Base-by-base conservation (phyloP, 2,113 vertebrate species). In the Paramormyrops kingsleyae region DNA sequence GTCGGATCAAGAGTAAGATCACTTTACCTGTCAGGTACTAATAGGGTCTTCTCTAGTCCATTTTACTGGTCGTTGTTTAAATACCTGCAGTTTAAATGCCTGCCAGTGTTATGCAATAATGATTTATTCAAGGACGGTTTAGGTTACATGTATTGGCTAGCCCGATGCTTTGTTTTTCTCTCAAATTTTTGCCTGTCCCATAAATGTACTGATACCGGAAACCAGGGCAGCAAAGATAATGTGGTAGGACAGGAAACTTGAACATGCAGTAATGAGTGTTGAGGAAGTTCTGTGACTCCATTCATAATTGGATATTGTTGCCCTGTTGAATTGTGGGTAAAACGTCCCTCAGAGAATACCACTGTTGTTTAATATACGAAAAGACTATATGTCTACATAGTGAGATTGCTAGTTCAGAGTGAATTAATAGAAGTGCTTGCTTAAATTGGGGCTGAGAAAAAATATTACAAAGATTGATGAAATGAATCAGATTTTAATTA, bases 401-500 rank as follows among this genome's bases (percentile, higher is more conserved):
- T 56, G 35, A 56, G 39, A 44, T 62, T 42, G 44, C 35, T 50
- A 49, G 59, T 88, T 88, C 49, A 74, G 62, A 66, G 21, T 44
- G 49, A 88, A 47, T 70, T 27, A 59, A n/a, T 44, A 12, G 42
- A 59, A 53, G n/a, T 83, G 24, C 42, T 19, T 19, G 35, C 17
- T 83, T 88, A 88, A 88, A 83, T 35, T 59, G 46, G 50, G 39
- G 49, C n/a, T 70, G 44, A 56, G 31, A 56, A 89, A 88, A 56
- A 87, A 90, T 53, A 77, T 86, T 59, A 49, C 74, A 49, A 89
- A 49, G 59, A 85, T 89, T 77, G 44, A 85, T 74, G 56, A 90
- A 90, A 87, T 89, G 80, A 88, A 53, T 91, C 87, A 90, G 47
- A 77, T 50, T 91, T 56, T 91, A 74, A 89, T 90, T 52, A 8